Evolutionary conservation across 2,797 vertebrate genomes (phyloP), one percentile per base, ranked within the genome.

Genomic region (Petrocephalus schoutedeni): DNA sequence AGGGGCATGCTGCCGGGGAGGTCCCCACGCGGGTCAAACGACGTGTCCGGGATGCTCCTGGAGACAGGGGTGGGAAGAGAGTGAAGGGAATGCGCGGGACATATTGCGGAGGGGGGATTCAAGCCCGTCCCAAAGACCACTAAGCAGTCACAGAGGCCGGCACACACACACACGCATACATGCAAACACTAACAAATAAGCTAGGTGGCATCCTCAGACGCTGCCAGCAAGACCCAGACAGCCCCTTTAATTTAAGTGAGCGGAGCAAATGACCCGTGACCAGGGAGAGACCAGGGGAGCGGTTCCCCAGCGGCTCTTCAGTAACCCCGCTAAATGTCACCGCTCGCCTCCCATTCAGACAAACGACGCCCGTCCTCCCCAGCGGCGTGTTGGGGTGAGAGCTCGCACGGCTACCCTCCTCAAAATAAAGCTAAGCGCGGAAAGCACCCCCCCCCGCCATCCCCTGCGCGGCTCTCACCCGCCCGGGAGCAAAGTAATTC

Each of bases 21-120:
- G 91, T 99, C 98, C 89, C 98, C 97, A 91, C 98, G 98, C 89
- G 98, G 94, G 92, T 98, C 98, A 93, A 99, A 99, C 86, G 96
- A 97, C 0, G 98, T 98, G 94, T 99, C 98, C 88, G 97, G 96
- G 56, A 99, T 95, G 64, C 95, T 94, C 92, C 98, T 98, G 91
- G 14, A 87, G 10, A 87, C 71, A 19, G 16, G 7, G 28, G 3
- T 1, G 12, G 54, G 83, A 32, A 28, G 51, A 56, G 64, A 28
- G 28, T 71, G 64, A 71, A 10, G 28, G 1, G 64, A 36, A 36
- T 71, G 10, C 23, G 14, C 64, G 80, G 9, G n/a, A 49, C 8
- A 41, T 58, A 1, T 6, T 12, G 3, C 0, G 16, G 32, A 64
- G 36, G 28, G 0, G 3, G 1, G 1, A 28, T 80, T 57, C 8